Base-by-base conservation (phyloP, 1,140 invertebrate genomes). In the Helicorthomorpha holstii region DNA sequence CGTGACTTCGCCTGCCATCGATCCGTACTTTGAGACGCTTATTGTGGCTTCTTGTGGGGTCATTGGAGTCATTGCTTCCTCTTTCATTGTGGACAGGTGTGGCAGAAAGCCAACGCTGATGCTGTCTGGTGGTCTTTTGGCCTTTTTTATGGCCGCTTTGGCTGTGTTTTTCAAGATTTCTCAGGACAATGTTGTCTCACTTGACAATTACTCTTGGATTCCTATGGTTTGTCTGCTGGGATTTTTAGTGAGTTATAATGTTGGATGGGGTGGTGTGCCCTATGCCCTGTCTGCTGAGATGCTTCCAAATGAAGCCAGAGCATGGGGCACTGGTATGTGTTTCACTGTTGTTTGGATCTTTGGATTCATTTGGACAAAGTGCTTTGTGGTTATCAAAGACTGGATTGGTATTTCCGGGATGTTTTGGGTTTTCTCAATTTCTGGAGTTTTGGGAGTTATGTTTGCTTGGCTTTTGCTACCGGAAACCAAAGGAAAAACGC, bases 201-300 rank as follows among this genome's bases (percentile, higher is more conserved):
- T 2, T 42, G 49, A 19, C 2, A 53, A 57, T 66, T 84, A 23
- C 74, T 72, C 1, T 83, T 78, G n/a, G 77, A 61, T 89, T 38
- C 83, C 86, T 0, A 63, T 90, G 1, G 54, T 77, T 0, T 77
- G 78, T 44, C 61, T 91, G 3, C 79, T 81, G 27, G 50, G 82
- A 1, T 92, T 84, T 64, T 80, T 83, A 49, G 67, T 82, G 2
- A 73, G 75, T 42, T 86, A 80, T 63, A 75, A 74, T 42, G 64
- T 83, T 27, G 82, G 82, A 49, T 66, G 83, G 55, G 75, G 78
- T 24, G 78, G 80, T 0, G 77, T 86, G 14, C 81, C 83, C 1
- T 84, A 81, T 79, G 73, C 80, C n/a, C 71, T 84, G 54, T 75
- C 83, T 53, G 75, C 81, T 26, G 83, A 87, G 67, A 68, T 84